These are phyloP conservation scores for Gavia stellata DNA, from an alignment of 2,113 vertebrate species.

Conservation along the genomic window DNA sequence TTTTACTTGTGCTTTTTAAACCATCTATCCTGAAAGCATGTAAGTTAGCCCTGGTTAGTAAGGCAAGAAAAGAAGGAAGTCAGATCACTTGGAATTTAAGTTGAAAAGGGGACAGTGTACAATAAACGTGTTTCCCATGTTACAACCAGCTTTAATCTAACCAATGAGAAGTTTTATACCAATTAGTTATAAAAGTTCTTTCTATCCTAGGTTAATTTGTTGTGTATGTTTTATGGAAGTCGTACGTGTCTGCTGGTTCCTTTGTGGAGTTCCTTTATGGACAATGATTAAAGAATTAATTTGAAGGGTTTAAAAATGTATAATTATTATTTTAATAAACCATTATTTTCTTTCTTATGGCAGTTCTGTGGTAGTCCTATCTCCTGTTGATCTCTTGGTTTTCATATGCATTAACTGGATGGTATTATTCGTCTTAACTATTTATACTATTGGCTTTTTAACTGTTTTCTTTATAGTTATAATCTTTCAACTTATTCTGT, in stretches of 20 bases:
- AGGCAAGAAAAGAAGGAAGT: not conserved
- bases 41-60: not conserved
- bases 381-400: not conserved
- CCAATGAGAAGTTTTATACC: not conserved
- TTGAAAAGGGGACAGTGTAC: not conserved
- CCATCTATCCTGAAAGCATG: not conserved
- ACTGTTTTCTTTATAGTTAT: not conserved
- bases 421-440: not conserved
- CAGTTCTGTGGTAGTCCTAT: not conserved
- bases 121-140: not conserved
- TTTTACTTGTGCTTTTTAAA: not conserved
- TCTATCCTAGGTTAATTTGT: not conserved
- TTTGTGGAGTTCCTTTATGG: not conserved
- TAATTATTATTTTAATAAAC: not conserved
- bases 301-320: not conserved
- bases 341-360: not conserved
- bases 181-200: not conserved
- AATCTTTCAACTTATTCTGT: not conserved
- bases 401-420: not conserved
- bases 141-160: not conserved
- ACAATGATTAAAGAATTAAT: not conserved
- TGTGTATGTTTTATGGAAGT: not conserved
- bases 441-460: not conserved
- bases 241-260: not conserved
- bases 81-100: not conserved